phyloP scores from a whole-genome alignment of 2,113 vertebrate species.

The Megaceryle maxima region DNA sequence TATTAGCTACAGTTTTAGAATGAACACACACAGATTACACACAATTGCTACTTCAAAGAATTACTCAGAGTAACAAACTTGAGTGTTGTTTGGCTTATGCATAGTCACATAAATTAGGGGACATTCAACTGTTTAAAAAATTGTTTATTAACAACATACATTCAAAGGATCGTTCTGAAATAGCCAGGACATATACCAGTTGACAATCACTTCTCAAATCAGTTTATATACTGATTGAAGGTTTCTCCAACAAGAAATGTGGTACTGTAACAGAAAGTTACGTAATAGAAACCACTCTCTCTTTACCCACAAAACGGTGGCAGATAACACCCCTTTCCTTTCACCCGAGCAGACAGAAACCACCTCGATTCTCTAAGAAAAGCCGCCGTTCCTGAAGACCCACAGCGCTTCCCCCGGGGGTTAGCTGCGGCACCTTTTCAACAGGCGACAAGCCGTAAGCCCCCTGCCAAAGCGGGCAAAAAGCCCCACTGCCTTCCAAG shows the following conservation, averaged over 20 bases:
- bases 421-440: not conserved
- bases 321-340: not conserved
- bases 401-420: not conserved
- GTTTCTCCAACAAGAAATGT: not conserved
- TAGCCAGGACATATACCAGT: not conserved
- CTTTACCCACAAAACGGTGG: not conserved
- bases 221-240: not conserved
- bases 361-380: not conserved
- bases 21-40: not conserved
- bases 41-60: not conserved
- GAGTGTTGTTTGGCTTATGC: constrained; percentile 17
- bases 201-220: not conserved
- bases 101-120: not conserved
- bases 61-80: not conserved
- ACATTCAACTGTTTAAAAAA: not conserved
- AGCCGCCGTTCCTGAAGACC: not conserved
- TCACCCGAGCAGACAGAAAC: not conserved
- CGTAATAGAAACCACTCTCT: not conserved
- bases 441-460: accelerated
- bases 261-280: not conserved
- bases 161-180: not conserved
- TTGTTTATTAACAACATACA: constrained; percentile 28
- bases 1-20: not conserved
- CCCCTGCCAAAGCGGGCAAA: accelerated
- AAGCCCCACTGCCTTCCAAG: not conserved